Evolutionary conservation across 2,797 vertebrate species (phyloP).

Genomic region (Spheniscus humboldti): DNA sequence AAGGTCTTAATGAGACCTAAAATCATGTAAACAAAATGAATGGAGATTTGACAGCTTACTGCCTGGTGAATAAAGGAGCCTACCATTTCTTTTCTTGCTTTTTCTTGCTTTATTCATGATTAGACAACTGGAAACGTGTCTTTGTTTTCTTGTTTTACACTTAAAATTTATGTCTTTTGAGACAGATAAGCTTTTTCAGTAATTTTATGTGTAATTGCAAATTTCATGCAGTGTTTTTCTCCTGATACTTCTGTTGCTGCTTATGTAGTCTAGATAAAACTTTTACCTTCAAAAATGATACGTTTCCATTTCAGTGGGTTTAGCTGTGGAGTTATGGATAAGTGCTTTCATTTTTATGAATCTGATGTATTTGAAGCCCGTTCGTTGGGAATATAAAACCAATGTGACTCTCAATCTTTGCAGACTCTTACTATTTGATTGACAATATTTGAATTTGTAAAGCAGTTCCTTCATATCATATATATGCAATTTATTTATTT

Average conservation of each 20-base stretch:
- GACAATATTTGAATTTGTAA: not conserved
- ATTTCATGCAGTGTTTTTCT: conserved; percentile 20
- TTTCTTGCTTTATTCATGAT: conserved; percentile 23
- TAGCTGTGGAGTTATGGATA: not conserved
- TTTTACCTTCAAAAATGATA: not conserved
- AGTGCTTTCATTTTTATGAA: not conserved
- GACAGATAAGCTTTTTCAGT: not conserved
- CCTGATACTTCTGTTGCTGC: not conserved
- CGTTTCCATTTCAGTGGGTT: not conserved
- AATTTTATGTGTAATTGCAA: not conserved
- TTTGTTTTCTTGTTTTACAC: conserved; percentile 30
- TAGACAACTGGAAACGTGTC: conserved; percentile 41
- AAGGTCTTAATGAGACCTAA: conserved; percentile 78
- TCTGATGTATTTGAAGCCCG: not conserved
- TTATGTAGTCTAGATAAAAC: not conserved
- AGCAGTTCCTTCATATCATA: not conserved
- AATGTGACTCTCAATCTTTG: not conserved
- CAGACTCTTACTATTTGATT: not conserved
- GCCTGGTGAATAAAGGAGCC: conserved; percentile 63
- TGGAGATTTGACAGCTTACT: conserved; percentile 77
- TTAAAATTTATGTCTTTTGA: not conserved
- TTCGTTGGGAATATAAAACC: not conserved
- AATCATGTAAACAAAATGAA: conserved; percentile 75
- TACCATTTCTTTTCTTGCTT: conserved; percentile 34
- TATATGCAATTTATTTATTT: not conserved